phyloP scores from a whole-genome alignment of 2,888 invertebrate species.

The Psococerastis gibbosa region DNA sequence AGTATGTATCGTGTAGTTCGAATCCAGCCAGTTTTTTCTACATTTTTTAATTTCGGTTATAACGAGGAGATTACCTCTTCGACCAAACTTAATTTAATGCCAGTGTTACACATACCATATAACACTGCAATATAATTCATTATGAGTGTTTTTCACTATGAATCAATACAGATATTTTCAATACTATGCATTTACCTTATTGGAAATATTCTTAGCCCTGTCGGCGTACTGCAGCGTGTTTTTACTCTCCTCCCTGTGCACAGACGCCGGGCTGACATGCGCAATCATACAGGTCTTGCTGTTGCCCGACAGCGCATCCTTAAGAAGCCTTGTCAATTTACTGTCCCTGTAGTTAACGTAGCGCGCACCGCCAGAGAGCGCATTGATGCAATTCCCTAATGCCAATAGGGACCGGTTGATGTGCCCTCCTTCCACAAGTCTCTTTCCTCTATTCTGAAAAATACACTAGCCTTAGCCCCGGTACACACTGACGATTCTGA shows the following conservation, averaged over 20 bases:
- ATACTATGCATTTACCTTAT: slow-evolving; percentile 40
- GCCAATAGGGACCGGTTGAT: slow-evolving; percentile 83
- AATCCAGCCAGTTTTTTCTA: too few relatives aligned
- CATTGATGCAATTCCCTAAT: slow-evolving; percentile 91
- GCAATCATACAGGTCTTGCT: slow-evolving; percentile 96
- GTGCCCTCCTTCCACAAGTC: slow-evolving; percentile 82
- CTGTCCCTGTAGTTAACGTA: slow-evolving; percentile 95
- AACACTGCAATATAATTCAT: too few relatives aligned
- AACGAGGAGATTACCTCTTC: too few relatives aligned
- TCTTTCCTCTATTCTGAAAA: slow-evolving; percentile 55
- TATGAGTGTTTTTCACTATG: too few relatives aligned
- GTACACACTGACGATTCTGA: neutral
- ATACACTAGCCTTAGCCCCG: neutral
- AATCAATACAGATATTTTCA: too few relatives aligned
- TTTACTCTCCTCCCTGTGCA: slow-evolving; percentile 75
- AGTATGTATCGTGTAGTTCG: too few relatives aligned
- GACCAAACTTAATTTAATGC: too few relatives aligned
- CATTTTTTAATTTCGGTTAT: too few relatives aligned
- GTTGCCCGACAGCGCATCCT: slow-evolving; percentile 74
- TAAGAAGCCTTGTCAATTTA: slow-evolving; percentile 75
- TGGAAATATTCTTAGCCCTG: slow-evolving; percentile 83
- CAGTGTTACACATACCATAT: too few relatives aligned
- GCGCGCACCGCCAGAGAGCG: slow-evolving; percentile 59
- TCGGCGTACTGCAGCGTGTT: slow-evolving; percentile 90
- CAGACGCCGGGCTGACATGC: slow-evolving; percentile 69